phyloP scores from a whole-genome alignment of 2,888 invertebrate genomes.

The Euplagia quadripunctaria region DNA sequence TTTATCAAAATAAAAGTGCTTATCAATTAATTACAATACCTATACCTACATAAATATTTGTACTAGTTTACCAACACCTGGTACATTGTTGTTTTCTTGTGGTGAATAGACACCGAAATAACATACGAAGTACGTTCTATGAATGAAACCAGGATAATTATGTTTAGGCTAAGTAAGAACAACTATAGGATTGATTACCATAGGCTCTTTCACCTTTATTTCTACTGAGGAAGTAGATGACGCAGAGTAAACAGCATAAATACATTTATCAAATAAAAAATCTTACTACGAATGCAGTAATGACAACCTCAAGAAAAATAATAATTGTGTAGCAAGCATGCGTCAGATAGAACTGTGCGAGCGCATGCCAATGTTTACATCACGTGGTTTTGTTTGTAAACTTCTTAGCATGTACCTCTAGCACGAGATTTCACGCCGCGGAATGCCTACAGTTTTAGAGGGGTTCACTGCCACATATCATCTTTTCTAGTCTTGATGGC shows the following conservation, averaged over 20 bases:
- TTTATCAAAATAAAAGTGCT: neutral
- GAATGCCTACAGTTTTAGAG: neutral
- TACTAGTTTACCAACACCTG: neutral
- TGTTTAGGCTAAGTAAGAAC: neutral
- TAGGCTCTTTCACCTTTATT: neutral
- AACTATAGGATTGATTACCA: neutral
- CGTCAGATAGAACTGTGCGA: constrained; percentile 31
- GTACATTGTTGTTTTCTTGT: neutral
- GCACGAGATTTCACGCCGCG: neutral
- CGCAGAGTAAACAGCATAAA: neutral
- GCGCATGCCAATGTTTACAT: constrained; percentile 59
- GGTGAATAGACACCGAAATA: neutral
- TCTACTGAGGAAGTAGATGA: neutral
- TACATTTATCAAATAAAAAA: neutral
- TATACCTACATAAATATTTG: neutral
- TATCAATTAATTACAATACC: no score
- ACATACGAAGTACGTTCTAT: neutral
- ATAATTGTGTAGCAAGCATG: neutral
- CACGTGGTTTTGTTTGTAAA: constrained; percentile 56
- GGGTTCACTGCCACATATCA: neutral
- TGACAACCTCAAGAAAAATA: constrained; percentile 35
- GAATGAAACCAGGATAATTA: neutral
- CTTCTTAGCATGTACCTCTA: constrained; percentile 23
- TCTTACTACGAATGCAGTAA: constrained; percentile 22
- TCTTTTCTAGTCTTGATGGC: neutral